Percentiles rank a stretch among this genome's conserved stretches.
These are phyloP conservation scores for Megathymus violae DNA, from an alignment of 1,140 invertebrate species.

Conservation along the genomic window DNA sequence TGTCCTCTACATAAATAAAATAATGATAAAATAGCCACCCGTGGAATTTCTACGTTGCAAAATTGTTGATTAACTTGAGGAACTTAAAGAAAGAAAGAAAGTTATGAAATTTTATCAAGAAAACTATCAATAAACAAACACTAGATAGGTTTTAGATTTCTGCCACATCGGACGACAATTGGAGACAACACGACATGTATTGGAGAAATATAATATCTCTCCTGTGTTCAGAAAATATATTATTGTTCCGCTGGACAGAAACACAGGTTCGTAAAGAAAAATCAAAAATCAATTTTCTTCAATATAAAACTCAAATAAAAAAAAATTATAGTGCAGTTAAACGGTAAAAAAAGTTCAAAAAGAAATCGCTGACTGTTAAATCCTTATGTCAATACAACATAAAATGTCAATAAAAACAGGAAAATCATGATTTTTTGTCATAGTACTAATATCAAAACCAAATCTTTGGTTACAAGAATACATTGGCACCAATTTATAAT, in stretches of 20 bases:
- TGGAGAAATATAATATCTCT: constrained; percentile 7
- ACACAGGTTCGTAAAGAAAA: not conserved
- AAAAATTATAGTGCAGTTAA: not conserved
- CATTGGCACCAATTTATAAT: not conserved
- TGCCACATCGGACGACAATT: constrained; percentile 7
- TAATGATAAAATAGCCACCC: too few species aligned
- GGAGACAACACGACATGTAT: not conserved
- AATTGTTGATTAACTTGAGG: too few species aligned
- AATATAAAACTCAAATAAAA: constrained; percentile 4
- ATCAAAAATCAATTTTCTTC: not conserved
- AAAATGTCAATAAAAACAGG: too few species aligned
- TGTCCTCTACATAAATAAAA: too few species aligned
- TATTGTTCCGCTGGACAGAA: not conserved
- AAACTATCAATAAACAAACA: too few species aligned
- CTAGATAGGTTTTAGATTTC: constrained; percentile 4
- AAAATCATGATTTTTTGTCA: too few species aligned
- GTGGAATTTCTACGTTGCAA: too few species aligned
- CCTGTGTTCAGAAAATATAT: constrained; percentile 7
- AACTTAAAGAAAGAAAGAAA: too few species aligned
- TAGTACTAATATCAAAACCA: too few species aligned
- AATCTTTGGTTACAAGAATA: not conserved
- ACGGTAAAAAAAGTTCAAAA: not conserved
- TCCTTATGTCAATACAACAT: too few species aligned
- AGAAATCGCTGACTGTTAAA: not conserved
- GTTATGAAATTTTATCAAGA: too few species aligned